Conservation (phyloP, 23 tunicate species). For the Halocynthia roretzi region DNA sequence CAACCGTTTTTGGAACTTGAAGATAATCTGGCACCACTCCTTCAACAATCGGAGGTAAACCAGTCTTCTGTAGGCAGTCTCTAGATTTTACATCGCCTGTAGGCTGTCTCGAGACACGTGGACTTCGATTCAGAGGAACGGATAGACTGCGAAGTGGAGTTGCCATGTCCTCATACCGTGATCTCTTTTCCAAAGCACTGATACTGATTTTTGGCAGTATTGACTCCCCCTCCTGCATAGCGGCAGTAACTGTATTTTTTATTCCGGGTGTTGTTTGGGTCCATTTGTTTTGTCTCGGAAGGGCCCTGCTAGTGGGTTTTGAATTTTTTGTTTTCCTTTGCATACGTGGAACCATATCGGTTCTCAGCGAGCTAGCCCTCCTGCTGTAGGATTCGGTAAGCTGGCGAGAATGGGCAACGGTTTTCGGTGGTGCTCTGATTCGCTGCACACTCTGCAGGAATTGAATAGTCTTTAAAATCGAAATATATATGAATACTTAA, state of each 20-base stretch:
- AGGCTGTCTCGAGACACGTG: neutral
- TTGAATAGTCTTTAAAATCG: neutral
- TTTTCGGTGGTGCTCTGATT: slow-evolving; percentile 9
- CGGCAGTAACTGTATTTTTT: too few relatives aligned
- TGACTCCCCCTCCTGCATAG: too few relatives aligned
- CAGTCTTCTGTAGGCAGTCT: slow-evolving; percentile 18
- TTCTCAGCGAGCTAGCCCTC: slow-evolving; percentile 9
- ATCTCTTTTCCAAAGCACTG: too few relatives aligned
- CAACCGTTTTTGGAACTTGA: slow-evolving; percentile 9
- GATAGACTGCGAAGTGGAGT: neutral
- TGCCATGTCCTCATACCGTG: too few relatives aligned
- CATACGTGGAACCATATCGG: slow-evolving; percentile 14
- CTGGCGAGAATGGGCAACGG: slow-evolving; percentile 7
- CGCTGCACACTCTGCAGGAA: slow-evolving; percentile 11
- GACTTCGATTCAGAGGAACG: neutral
- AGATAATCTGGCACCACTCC: neutral
- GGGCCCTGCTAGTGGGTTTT: too few relatives aligned
- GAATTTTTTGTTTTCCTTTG: slow-evolving; percentile 4
- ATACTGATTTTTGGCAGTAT: too few relatives aligned
- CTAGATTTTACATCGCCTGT: neutral
- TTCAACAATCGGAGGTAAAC: slow-evolving; percentile 17
- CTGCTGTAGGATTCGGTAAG: slow-evolving; percentile 17
- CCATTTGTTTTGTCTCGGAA: too few relatives aligned
- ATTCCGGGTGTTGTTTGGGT: too few relatives aligned
- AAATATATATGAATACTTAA: neutral